These are phyloP conservation scores for Phoxinus phoxinus DNA, from an alignment of 2,113 vertebrate species.

Conservation along the genomic window DNA sequence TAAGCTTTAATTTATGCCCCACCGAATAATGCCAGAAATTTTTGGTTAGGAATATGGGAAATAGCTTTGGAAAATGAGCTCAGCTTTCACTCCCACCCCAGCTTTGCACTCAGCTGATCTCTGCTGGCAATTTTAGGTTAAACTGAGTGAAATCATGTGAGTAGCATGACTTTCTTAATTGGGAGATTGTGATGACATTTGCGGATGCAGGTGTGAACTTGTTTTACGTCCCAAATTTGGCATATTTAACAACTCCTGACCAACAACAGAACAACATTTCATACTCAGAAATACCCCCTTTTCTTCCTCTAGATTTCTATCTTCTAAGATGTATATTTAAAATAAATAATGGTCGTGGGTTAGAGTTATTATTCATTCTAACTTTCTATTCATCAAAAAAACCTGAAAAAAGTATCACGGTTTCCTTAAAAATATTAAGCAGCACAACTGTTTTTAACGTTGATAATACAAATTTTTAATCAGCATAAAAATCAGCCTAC, in stretches of 20 bases:
- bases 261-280: slow-evolving; percentile 20
- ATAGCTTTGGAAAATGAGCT: slow-evolving; percentile 64
- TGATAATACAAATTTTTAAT: no score
- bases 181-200: slow-evolving; percentile 11
- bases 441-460: no score
- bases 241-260: slow-evolving; percentile 18
- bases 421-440: no score
- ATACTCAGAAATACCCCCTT: not conserved
- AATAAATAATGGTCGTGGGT: no score
- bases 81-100: slow-evolving; percentile 45
- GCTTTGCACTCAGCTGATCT: slow-evolving; percentile 34
- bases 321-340: no score
- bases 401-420: no score
- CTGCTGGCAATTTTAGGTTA: slow-evolving; percentile 21
- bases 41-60: slow-evolving; percentile 66
- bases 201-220: not conserved
- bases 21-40: slow-evolving; percentile 60
- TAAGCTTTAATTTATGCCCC: slow-evolving; percentile 70
- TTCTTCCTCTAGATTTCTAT: no score
- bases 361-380: no score
- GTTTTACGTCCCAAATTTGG: slow-evolving; percentile 6
- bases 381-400: no score
- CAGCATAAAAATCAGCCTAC: no score
- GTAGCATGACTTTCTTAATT: slow-evolving; percentile 29
- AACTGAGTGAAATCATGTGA: slow-evolving; percentile 42